Percentiles rank a stretch among this genome's conserved stretches.
These are phyloP conservation scores for Linepithema humile DNA, from an alignment of 1,140 invertebrate species.

Conservation along the genomic window DNA sequence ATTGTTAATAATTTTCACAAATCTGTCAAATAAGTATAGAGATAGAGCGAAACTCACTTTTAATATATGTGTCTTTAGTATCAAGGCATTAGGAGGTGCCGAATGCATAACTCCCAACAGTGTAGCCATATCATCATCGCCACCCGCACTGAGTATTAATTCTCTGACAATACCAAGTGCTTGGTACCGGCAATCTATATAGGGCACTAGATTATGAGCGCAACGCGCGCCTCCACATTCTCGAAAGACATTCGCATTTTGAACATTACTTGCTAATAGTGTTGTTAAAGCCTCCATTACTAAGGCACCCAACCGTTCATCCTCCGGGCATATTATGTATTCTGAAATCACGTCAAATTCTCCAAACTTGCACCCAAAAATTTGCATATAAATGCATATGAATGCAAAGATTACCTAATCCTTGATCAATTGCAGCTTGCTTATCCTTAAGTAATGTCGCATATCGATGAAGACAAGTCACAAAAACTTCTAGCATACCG, in stretches of 20 bases:
- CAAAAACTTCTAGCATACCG: slow-evolving; percentile 98
- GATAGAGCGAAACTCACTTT: slow-evolving; percentile 85
- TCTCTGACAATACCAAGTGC: slow-evolving; percentile 93
- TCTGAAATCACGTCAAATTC: slow-evolving; percentile 72
- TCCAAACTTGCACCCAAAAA: not conserved
- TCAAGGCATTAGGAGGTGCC: slow-evolving; percentile 90
- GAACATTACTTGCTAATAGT: slow-evolving; percentile 91
- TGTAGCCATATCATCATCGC: slow-evolving; percentile 98
- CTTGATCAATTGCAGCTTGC: slow-evolving; percentile 83
- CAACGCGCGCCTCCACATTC: slow-evolving; percentile 96
- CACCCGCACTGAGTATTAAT: slow-evolving; percentile 94
- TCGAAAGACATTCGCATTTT: slow-evolving; percentile 96
- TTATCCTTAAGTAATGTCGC: slow-evolving; percentile 91
- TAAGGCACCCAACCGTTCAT: slow-evolving; percentile 92
- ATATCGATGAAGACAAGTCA: slow-evolving; percentile 96
- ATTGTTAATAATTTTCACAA: not conserved
- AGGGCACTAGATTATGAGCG: slow-evolving; percentile 95
- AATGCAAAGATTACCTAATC: slow-evolving; percentile 74
- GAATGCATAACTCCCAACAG: slow-evolving; percentile 96
- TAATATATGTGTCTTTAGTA: slow-evolving; percentile 95
- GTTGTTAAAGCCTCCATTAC: slow-evolving; percentile 95
- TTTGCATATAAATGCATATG: not conserved
- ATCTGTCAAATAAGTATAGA: not conserved
- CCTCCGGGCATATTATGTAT: slow-evolving; percentile 86
- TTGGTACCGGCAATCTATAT: slow-evolving; percentile 92